Evolutionary conservation across 2,888 invertebrate genomes (phyloP), one percentile per base, ranked within the genome.

Genomic region (Meganola albula): DNA sequence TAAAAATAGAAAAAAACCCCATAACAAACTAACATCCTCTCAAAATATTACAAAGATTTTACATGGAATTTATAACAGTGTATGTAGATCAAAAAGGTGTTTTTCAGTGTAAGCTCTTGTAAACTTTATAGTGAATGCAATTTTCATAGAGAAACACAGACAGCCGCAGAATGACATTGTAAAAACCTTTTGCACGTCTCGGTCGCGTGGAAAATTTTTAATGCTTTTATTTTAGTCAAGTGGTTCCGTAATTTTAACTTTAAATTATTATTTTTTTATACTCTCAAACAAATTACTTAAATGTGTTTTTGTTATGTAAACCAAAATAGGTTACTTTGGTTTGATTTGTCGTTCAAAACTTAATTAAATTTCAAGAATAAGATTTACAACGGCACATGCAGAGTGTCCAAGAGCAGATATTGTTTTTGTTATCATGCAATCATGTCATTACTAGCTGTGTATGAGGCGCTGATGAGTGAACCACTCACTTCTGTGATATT

Each of bases 61-160:
- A 38, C 22, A 40, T 37, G 40, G 42, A 44, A 49, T 44, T 37
- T 43, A 36, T 41, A 40, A 32, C 27, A 36, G 32, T 36, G 33
- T 37, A 40, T 28, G 44, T 47, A 16, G 37, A 39, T 34, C 37
- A 43, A 45, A 65, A 62, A 63, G 48, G 54, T 53, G 48, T 54
- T 62, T 62, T 65, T 63, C 52, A 58, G 37, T 42, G 61, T 63
- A 53, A 53, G 46, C 56, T 58, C 65, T 59, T 58, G 58, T 63
- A 63, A 63, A 64, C 53, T 60, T 60, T 63, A 49, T 54, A 49
- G 51, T 60, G 59, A 58, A 65, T 60, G 62, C 58, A 68, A 63
- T 66, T 60, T 68, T 61, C 51, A 40, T 43, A 47, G 45, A 46
- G 48, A 48, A 55, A 53, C 59, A 51, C 59, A 57, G 58, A 62